Evolutionary conservation across 1,140 invertebrate species (phyloP), one percentile per base, ranked within the genome.

Genomic region (Goniozus legneri): DNA sequence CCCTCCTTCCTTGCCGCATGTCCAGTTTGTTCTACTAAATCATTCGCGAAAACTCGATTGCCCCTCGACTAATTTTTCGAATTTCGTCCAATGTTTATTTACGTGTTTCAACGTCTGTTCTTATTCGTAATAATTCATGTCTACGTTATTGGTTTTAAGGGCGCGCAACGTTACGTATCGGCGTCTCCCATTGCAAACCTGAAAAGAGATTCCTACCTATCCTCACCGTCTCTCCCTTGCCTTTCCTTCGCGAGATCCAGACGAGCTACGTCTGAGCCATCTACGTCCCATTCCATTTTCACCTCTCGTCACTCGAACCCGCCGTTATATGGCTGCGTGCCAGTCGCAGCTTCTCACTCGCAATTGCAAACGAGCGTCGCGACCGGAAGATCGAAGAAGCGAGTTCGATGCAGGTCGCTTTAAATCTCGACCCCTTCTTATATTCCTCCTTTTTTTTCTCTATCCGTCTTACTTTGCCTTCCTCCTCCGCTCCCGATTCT

Each of bases 151-250:
- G n/a, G n/a, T n/a, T n/a, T 68, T 68, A 68, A 73, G 67, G 65
- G 68, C 61, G 58, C 60, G 60, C 52, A 47, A 54, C 64, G 60
- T 72, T 69, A 62, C 65, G 60, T 73, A 72, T 71, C 69, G 63
- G 63, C 60, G 67, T 72, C 72, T 72, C 63, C 65, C 62, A 74
- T 74, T 74, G 72, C 56, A 57, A 59, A 56, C 56, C 60, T 65
- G 67, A 71, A 72, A 68, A 57, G 65, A 54, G 57, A 60, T 35
- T 43, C 44, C 34, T 47, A 48, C 31, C 33, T 40, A 48, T 62
- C 52, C 39, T 15, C 42, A 35, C 33, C 38, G 52, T 56, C 45
- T 56, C 54, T 41, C 47, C 39, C 43, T 44, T 50, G 21, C 33
- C 47, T 8, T 19, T 20, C 27, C 35, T 18, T 22, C 19, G 18